Evolutionary conservation across 2,113 vertebrate species (phyloP), one percentile per base, ranked within the genome.

Genomic region (Leptobrachium leishanense): DNA sequence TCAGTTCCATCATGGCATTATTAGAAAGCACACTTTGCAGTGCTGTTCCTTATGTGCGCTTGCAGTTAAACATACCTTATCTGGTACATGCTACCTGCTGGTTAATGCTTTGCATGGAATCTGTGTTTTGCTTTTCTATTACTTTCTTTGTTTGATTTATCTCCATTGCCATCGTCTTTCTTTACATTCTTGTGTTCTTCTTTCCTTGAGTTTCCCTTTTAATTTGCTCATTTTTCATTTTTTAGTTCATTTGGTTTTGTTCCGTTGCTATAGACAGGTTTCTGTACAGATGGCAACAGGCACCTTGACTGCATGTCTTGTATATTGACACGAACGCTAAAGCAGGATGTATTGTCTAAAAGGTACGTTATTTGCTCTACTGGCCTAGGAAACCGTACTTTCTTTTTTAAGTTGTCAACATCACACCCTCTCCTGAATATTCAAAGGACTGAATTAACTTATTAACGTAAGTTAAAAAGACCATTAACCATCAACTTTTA

Each of bases 271-370:
- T 89, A 94, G 92, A 84, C 88, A 94, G 89, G 85, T 95, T 86
- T 94, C 92, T 92, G 62, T 94, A 87, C 91, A 95, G 88, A 88
- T 94, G 84, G 91, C 91, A 90, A 91, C 91, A 90, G 91, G 91
- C 92, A 88, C 89, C 86, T 74, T 88, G 93, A 71, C 89, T 95
- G 90, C 93, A 83, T 89, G 86, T 94, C 90, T 92, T 95, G 92
- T 92, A 90, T 92, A 87, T 90, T 92, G 92, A 94, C 89, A 94
- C 87, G 87, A 93, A 92, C 74, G 90, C 92, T 90, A 88, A 95
- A 93, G 90, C 89, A 87, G 89, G 91, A 81, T 92, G 88, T 91
- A 88, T 91, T 85, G 87, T 91, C 87, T 91, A 91, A 88, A 92
- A 93, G 90, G 90, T 91, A 90, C 89, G 94, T 93, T 59, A 42